These are phyloP conservation scores for Pammene fasciana DNA, from an alignment of 2,888 invertebrate species.

Conservation along the genomic window DNA sequence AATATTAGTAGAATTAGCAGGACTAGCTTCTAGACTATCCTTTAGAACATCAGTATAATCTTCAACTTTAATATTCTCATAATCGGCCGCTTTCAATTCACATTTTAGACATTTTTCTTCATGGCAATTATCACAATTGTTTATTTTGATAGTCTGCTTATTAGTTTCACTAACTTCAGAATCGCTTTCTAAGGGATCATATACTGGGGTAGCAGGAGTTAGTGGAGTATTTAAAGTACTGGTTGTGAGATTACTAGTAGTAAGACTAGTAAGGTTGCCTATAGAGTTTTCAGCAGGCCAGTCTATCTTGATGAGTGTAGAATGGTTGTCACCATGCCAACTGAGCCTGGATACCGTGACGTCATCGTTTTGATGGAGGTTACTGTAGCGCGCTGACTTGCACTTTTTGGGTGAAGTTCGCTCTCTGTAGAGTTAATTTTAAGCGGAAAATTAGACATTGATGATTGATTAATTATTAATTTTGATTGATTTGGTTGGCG, in stretches of 20 bases:
- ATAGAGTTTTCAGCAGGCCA: conserved; percentile 71
- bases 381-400: conserved; percentile 69
- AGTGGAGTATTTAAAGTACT: conserved; percentile 68
- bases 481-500: conserved; percentile 16
- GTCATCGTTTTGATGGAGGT: conserved; percentile 62
- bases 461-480: conserved; percentile 21
- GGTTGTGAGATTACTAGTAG: conserved; percentile 47
- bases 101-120: conserved; percentile 74
- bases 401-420: conserved; percentile 74
- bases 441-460: conserved; percentile 42
- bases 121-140: conserved; percentile 63
- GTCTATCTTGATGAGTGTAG: conserved; percentile 75
- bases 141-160: conserved; percentile 71
- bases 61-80: conserved; percentile 57
- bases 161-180: conserved; percentile 71
- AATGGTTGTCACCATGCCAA: conserved; percentile 79
- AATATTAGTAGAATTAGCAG: conserved; percentile 72
- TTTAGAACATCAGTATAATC: conserved; percentile 51
- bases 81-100: conserved; percentile 72
- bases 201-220: conserved; percentile 69
- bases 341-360: conserved; percentile 61
- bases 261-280: conserved; percentile 55
- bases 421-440: conserved; percentile 63
- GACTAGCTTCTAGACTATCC: conserved; percentile 69
- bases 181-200: conserved; percentile 76